phyloP scores from a whole-genome alignment of 2,797 vertebrate species.

The Aldrovandia affinis region DNA sequence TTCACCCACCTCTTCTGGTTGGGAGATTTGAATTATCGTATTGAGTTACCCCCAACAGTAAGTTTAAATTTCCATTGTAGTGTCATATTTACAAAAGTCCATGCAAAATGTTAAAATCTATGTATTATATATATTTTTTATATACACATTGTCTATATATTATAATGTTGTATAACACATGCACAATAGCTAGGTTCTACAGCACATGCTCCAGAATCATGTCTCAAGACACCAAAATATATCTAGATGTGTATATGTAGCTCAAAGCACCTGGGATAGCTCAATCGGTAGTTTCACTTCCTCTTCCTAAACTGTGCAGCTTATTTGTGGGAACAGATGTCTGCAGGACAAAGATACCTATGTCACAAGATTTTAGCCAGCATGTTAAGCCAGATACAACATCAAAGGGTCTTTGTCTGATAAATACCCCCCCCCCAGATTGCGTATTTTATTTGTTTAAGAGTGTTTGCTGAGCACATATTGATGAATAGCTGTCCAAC shows the following conservation, averaged over 20 bases:
- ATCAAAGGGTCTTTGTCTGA: neutral
- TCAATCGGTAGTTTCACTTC: neutral
- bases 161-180: neutral
- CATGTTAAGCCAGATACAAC: neutral
- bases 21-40: conserved; percentile 93
- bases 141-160: too few relatives aligned
- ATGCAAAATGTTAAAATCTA: neutral
- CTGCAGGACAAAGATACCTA: neutral
- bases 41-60: conserved; percentile 84
- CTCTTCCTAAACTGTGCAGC: neutral
- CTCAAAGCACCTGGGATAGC: neutral
- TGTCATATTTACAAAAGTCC: neutral
- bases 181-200: neutral
- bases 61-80: conserved; percentile 42
- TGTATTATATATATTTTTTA: neutral
- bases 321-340: neutral
- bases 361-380: conserved; percentile 5
- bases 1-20: conserved; percentile 99
- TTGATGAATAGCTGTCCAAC: neutral
- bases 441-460: neutral
- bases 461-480: neutral
- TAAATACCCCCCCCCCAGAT: neutral
- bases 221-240: neutral
- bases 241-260: neutral
- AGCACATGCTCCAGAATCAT: neutral